Base-by-base conservation (phyloP, 2,888 invertebrate genomes). In the Pseudococcus jackbeardsleyi region DNA sequence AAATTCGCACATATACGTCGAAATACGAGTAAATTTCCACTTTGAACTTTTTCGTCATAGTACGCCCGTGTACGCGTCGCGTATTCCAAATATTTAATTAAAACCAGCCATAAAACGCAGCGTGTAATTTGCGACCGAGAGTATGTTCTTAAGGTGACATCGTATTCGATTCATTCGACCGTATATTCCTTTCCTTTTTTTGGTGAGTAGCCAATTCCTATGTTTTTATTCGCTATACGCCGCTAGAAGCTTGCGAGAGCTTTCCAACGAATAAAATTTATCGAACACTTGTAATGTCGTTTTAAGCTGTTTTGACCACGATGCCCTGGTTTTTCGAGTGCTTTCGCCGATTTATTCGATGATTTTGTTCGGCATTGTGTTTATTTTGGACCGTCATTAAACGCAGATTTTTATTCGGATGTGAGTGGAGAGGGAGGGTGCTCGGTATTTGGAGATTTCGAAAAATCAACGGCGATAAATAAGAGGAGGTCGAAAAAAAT, bases 41-140 rank as follows among this genome's bases (percentile, higher is more conserved):
- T 72, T 72, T 33, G 72, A 72, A 72, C 72, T 72, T 68, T 39
- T 72, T 33, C 72, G 33, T 72, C 72, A 72, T 72, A 72, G 7
- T 64, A 64, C 11, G 9, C 22, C 8, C 8, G 8, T n/a, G 15
- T 72, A 72, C 72, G 72, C 26, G 9, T 64, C 26, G 8, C 68
- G 26, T 68, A 26, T 68, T 68, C 11, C 26, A 72, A 72, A 72
- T 72, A 33, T 72, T 72, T 72, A 72, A 72, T 72, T 72, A 72
- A 72, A 72, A 72, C 33, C 15, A 26, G 72, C 72, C 72, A 33
- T 72, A 72, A 64, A 72, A 72, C 72, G 33, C 33, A 72, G 72
- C 33, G 33, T 72, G 72, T 72, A 72, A 72, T 72, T 72, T 72
- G 72, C 17, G 17, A 33, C 72, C 72, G 5, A 72, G 72, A 72